Conservation (phyloP, 2,888 invertebrate species). For the Ganaspis brasiliensis region DNA sequence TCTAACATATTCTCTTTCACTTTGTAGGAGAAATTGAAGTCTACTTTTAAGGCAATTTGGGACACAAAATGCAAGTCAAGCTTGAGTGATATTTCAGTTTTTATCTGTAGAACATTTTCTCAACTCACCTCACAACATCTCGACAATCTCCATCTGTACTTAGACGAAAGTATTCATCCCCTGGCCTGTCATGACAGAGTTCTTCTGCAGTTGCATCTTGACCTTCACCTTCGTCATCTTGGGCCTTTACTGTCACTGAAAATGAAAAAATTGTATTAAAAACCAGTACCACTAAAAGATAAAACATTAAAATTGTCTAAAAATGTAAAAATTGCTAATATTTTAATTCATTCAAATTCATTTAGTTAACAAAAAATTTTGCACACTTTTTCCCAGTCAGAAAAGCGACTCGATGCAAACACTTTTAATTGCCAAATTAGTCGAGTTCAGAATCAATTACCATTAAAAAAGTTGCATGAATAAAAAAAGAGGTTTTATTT, state of each 20-base stretch:
- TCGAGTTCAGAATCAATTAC: not conserved
- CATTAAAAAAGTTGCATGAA: not conserved
- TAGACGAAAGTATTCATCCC: constrained; percentile 95
- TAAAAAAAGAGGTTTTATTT: constrained; percentile 2
- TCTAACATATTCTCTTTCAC: constrained; percentile 12
- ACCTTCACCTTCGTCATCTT: constrained; percentile 85
- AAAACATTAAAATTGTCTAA: not conserved
- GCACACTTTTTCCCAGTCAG: too few species aligned
- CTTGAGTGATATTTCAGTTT: constrained; percentile 15
- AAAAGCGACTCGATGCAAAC: too few species aligned
- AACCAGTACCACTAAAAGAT: not conserved
- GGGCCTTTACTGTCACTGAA: constrained; percentile 82
- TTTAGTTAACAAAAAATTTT: too few species aligned
- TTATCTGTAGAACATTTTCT: not conserved
- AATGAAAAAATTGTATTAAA: constrained; percentile 36
- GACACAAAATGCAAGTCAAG: not conserved
- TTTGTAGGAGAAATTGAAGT: constrained; percentile 22
- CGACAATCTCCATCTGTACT: constrained; percentile 93
- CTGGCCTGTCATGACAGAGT: constrained; percentile 92
- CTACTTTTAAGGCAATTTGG: constrained; percentile 12
- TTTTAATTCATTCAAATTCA: too few species aligned
- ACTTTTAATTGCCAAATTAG: too few species aligned
- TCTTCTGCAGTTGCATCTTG: constrained; percentile 88
- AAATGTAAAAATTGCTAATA: not conserved
- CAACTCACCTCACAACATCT: constrained; percentile 93